Evolutionary conservation across 1,140 invertebrate genomes (phyloP).

Genomic region (Procambarus virginalis): DNA sequence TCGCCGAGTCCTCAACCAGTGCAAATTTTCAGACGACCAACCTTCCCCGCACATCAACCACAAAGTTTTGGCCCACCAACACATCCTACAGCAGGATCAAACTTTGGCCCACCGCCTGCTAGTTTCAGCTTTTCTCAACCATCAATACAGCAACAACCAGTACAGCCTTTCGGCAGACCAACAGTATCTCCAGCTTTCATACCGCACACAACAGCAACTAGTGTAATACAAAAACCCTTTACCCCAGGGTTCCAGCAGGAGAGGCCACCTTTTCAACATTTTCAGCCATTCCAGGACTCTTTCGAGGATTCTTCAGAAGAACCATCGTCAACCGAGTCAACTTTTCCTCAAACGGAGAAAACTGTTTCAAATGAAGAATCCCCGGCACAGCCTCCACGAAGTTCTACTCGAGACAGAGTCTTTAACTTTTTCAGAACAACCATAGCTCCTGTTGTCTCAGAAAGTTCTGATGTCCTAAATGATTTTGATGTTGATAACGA

Average conservation of each 20-base stretch:
- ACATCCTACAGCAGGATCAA: background rate
- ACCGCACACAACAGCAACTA: background rate
- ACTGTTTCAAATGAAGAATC: background rate
- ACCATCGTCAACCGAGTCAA: background rate
- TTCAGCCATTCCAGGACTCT: background rate
- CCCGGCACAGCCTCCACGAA: background rate
- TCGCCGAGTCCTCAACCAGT: background rate
- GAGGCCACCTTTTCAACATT: background rate
- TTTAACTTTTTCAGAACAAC: background rate
- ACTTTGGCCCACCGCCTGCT: background rate
- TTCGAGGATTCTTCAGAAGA: background rate
- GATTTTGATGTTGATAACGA: constrained; percentile 17
- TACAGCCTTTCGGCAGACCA: constrained; percentile 9
- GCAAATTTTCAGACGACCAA: constrained; percentile 25
- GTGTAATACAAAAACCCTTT: background rate
- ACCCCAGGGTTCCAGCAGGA: constrained; percentile 43
- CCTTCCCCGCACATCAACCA: constrained; percentile 14
- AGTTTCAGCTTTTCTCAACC: background rate
- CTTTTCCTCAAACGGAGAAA: background rate
- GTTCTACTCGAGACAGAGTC: background rate
- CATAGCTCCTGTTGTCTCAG: background rate
- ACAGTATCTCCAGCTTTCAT: constrained; percentile 14
- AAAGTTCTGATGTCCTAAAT: background rate
- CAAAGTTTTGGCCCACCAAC: constrained; percentile 15
- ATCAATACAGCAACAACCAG: background rate